Conservation (phyloP, 2,888 invertebrate species). For the Melanostoma scalare region DNA sequence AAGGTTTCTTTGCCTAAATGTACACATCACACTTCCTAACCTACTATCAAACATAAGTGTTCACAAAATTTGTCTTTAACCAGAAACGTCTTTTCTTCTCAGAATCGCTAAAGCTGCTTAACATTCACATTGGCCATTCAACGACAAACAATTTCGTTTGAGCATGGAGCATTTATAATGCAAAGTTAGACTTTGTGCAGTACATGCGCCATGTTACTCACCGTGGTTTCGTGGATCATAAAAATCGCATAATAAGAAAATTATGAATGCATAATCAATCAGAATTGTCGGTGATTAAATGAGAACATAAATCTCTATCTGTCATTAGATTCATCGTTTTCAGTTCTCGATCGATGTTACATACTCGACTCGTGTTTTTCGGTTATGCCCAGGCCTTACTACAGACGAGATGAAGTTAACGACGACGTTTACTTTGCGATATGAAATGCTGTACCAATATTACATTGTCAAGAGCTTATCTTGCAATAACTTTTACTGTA, state of each 20-base stretch:
- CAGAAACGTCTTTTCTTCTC: neutral
- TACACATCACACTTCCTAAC: too few species aligned
- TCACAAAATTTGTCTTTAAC: neutral
- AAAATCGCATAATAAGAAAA: constrained; percentile 74
- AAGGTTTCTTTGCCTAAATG: too few species aligned
- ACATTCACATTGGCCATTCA: constrained; percentile 22
- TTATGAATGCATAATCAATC: constrained; percentile 76
- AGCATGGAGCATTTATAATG: neutral
- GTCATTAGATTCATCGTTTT: constrained; percentile 72
- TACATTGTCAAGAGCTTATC: constrained; percentile 19
- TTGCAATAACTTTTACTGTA: constrained; percentile 35
- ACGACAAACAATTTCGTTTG: neutral
- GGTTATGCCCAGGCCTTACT: neutral
- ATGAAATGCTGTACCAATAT: constrained; percentile 38
- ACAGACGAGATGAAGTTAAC: neutral
- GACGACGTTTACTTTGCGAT: neutral
- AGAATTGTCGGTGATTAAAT: constrained; percentile 76
- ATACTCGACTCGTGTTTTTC: constrained; percentile 33
- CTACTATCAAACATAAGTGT: too few species aligned
- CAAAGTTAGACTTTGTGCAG: constrained; percentile 56
- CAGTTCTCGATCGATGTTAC: constrained; percentile 44
- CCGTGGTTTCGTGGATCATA: constrained; percentile 64
- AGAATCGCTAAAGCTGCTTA: neutral
- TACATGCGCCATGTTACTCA: constrained; percentile 15
- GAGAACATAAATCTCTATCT: constrained; percentile 75